phyloP scores from a whole-genome alignment of 2,888 invertebrate genomes.

The Drosophila barbarae region DNA sequence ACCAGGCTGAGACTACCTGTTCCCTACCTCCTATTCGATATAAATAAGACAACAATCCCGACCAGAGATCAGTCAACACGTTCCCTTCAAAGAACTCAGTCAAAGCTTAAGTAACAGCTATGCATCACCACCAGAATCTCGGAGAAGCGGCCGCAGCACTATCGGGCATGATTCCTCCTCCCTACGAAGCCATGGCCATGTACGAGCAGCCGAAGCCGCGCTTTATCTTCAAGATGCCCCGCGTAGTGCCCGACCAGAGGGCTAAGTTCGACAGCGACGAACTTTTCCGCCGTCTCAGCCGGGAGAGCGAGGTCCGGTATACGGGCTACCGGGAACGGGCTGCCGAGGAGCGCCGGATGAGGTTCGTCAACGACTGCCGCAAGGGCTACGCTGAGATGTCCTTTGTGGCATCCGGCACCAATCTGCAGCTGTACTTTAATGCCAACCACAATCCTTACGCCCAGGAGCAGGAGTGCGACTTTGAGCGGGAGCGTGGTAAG shows the following conservation, averaged over 20 bases:
- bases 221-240: slow-evolving; percentile 96
- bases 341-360: slow-evolving; percentile 91
- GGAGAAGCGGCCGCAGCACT: slow-evolving; percentile 82
- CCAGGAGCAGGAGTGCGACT: slow-evolving; percentile 90
- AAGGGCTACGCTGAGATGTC: slow-evolving; percentile 97
- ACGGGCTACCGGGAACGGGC: slow-evolving; percentile 96
- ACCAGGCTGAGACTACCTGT: neutral
- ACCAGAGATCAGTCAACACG: slow-evolving; percentile 29
- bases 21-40: slow-evolving; percentile 12
- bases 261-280: slow-evolving; percentile 98
- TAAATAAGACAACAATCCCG: neutral
- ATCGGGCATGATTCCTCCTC: slow-evolving; percentile 79
- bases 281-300: slow-evolving; percentile 93
- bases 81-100: slow-evolving; percentile 14
- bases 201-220: slow-evolving; percentile 94
- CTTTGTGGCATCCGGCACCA: slow-evolving; percentile 95
- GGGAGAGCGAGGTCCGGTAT: slow-evolving; percentile 97
- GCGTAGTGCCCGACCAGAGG: slow-evolving; percentile 97
- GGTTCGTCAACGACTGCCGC: slow-evolving; percentile 94
- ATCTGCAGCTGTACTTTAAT: slow-evolving; percentile 92
- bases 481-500: slow-evolving; percentile 96
- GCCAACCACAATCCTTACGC: slow-evolving; percentile 82
- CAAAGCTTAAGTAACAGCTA: slow-evolving; percentile 6
- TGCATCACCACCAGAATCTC: slow-evolving; percentile 64
- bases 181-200: slow-evolving; percentile 94